Evolutionary conservation across 2,113 vertebrate genomes (phyloP), one percentile per base, ranked within the genome.

Genomic region (Hippocampus comes): DNA sequence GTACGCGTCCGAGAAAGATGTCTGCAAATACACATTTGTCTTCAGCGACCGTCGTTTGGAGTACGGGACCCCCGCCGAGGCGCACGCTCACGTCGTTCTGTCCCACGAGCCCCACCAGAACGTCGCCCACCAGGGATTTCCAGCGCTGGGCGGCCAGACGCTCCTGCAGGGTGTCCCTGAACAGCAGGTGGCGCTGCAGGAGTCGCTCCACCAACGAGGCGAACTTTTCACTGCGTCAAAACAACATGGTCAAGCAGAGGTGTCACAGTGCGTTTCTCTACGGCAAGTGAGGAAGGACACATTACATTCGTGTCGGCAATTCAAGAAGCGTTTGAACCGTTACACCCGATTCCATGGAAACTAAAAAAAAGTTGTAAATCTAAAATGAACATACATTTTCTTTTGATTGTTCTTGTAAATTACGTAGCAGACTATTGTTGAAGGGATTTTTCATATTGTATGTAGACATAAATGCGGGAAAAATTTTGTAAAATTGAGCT

Each of bases 151-250:
- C 81, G 2, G 83, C 84, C 2, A 94, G 41, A 1, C 89, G 81
- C 66, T 92, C 90, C 80, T 93, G 91, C 74, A 94, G 88, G 5
- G 78, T 89, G 84, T 93, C 93, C 55, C 91, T 89, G 90, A 93
- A 92, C 73, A 89, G 79, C 25, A 93, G 79, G 42, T 93, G 92
- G 30, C 88, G 76, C 89, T 92, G 90, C 2, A 91, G 51, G 78
- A 93, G 86, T 86, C 90, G 87, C 84, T 92, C 89, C 82, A 92
- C 85, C 51, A 84, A 83, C 72, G 68, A 82, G 67, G 84, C 30
- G 18, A 89, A 89, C 0, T 77, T 80, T 86, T 90, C 89, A 72
- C 93, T 93, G 81, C 30, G 11, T 74, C 53, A 23, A 12, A 38
- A 75, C 42, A 55, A 65, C 63, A 69, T 25, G 68, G 10, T 18